Base-by-base conservation (phyloP, 2,888 invertebrate species). In the Aleiodes leptofemur region DNA sequence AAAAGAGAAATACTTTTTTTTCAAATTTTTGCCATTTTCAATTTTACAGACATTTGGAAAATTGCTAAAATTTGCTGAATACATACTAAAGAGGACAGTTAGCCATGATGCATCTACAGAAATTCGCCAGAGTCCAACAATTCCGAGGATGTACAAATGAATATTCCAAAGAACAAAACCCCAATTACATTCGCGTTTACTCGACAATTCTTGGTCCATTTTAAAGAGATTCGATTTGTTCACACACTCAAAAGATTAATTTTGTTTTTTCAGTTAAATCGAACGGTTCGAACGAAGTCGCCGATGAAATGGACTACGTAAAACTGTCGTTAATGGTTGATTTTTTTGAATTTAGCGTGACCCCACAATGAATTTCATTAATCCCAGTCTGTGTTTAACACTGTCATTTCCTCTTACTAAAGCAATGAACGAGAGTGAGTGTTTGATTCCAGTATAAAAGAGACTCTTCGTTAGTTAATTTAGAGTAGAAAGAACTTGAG, bases 141-240 rank as follows among this genome's bases (percentile, higher is more conserved):
- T 68, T 0, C 94, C 94, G 1, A 95, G 90, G 1, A 94, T 90
- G 82, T 95, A 94, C 4, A 96, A 88, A 87, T 96, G 94, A 75
- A 96, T 93, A 85, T 94, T 94, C 87, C 94, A 93, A 0, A 96
- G 90, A 0, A 96, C 95, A 14, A 92, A 90, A 0, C 93, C 92
- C 96, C 96, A 96, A 83, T 93, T 91, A 0, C 93, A 92, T 77
- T 95, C 95, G 14, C 93, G 90, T 79, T 91, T 91, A 38, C 74
- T 51, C n/a, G 29, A n/a, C 13, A 29, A 51, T 31, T 51, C 14
- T 51, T 31, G 31, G n/a, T 64, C 23, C 9, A 74, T 68, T 23
- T 6, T 57, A 23, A 69, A 57, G 38, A 53, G n/a, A 71, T 53
- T 68, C 7, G 9, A 7, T 16, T 56, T 34, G 4, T 29, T 48